A percentile compares a stretch with the other conserved stretches of the same genome.
These are phyloP conservation scores for Neogale vison DNA, from an alignment of 2,113 vertebrate species.

Conservation along the genomic window DNA sequence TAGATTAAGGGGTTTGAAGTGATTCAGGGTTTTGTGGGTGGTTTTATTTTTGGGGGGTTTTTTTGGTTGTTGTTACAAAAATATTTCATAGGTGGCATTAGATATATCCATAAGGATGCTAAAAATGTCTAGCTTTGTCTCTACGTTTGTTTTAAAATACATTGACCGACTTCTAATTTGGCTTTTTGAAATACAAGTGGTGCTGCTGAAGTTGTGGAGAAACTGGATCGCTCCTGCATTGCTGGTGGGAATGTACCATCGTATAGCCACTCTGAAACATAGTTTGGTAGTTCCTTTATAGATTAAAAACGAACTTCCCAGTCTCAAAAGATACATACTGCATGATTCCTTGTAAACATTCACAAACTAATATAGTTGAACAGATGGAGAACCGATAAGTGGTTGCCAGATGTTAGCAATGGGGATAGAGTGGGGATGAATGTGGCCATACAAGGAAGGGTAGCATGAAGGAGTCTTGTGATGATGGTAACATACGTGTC, in stretches of 20 bases:
- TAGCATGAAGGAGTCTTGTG: not conserved
- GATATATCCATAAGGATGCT: not conserved
- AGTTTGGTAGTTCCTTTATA: conserved; percentile 22
- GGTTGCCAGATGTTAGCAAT: not conserved
- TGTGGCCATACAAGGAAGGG: not conserved
- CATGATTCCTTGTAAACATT: not conserved
- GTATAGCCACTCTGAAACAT: not conserved
- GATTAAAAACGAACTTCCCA: conserved; percentile 3
- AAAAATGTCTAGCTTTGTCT: not conserved
- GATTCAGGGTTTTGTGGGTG: not conserved
- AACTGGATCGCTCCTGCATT: not conserved
- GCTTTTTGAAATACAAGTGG: not conserved
- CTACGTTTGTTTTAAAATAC: conserved; percentile 28
- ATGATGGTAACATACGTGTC: not conserved
- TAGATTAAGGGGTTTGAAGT: not conserved
- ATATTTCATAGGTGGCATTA: not conserved
- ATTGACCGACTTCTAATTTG: not conserved
- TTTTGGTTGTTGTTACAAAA: not conserved
- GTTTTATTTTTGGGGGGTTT: not conserved
- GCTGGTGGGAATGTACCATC: not conserved
- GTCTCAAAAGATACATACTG: not conserved
- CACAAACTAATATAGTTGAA: not conserved
- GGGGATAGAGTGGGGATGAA: not conserved
- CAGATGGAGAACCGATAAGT: not conserved
- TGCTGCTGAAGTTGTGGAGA: not conserved